Evolutionary conservation across 2,113 vertebrate genomes (phyloP), one percentile per base, ranked within the genome.

Genomic region (Rhodinocichla rosea): DNA sequence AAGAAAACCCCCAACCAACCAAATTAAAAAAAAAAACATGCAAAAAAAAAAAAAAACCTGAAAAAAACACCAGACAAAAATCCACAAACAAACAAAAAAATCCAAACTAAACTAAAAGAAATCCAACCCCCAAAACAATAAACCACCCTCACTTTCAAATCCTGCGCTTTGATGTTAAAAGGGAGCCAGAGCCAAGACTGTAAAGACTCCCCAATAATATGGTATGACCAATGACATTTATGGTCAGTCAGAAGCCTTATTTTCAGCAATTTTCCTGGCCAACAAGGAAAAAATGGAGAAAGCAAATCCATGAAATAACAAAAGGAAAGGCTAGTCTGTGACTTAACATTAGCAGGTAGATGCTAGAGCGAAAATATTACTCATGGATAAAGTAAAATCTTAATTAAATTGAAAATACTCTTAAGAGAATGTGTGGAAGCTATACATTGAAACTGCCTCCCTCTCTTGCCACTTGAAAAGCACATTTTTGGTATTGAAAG

Each of bases 181-280:
- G 52, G 27, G 33, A 83, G 18, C 7, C n/a, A 10, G 90, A 92
- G 27, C n/a, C 65, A 49, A 96, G 83, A 40, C 53, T 94, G 80
- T 78, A 96, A 84, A 82, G 79, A 40, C 6, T 87, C 49, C 50
- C 63, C 75, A 53, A 8, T 73, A 50, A 39, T 83, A 55, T 1
- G 1, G 47, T 88, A 84, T 85, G 92, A 95, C 87, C 94, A 95
- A 62, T 92, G 67, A 91, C 96, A 95, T 97, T 97, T 97, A 96
- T 75, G 68, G 73, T 57, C 42, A 74, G 80, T 8, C 11, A 90
- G 82, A 96, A 97, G 40, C 53, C 68, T 47, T 89, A 53, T 85
- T 85, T 95, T 97, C 94, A 98, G 92, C 89, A 97, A 85, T 97
- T 97, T 98, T 88, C 87, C 83, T 96, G 80, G 95, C 97, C 95